Evolutionary conservation across 2,888 invertebrate genomes (phyloP).

Genomic region (Cantharis flavilabris): DNA sequence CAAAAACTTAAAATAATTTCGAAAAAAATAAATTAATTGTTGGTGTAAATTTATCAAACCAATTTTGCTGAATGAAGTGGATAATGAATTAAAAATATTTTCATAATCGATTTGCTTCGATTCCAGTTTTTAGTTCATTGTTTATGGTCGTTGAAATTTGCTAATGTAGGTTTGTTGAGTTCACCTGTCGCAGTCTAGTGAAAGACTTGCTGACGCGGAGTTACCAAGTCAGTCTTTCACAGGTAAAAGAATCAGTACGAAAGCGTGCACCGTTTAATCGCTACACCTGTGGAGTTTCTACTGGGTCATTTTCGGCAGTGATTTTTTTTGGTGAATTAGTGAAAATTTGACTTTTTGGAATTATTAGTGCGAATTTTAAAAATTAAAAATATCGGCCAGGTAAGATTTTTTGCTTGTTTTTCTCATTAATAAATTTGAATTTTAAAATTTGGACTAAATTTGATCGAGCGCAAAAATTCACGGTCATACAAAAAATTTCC

Average conservation of each 20-base stretch:
- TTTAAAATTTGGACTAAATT: not conserved
- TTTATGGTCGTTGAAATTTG: slow-evolving; percentile 17
- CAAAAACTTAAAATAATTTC: not conserved
- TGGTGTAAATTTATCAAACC: not conserved
- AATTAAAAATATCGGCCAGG: not conserved
- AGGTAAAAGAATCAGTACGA: slow-evolving; percentile 36
- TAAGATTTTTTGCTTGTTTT: not conserved
- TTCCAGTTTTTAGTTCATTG: not conserved
- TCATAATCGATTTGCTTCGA: not conserved
- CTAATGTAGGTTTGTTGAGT: slow-evolving; percentile 30
- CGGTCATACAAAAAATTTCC: not conserved
- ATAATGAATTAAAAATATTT: not conserved
- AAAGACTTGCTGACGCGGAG: slow-evolving; percentile 36
- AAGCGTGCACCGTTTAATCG: slow-evolving; percentile 30
- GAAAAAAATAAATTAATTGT: not conserved
- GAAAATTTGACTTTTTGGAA: not conserved
- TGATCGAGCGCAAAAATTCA: not conserved
- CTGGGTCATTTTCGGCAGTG: slow-evolving; percentile 26
- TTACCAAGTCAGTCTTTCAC: slow-evolving; percentile 40
- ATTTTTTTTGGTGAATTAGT: slow-evolving; percentile 24
- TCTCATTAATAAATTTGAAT: not conserved
- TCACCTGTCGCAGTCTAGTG: slow-evolving; percentile 36
- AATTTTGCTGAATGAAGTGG: not conserved
- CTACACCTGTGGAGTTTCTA: slow-evolving; percentile 30
- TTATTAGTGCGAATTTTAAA: not conserved